phyloP scores from a whole-genome alignment of 2,888 invertebrate genomes.

The Thysanoteuthis rhombus region DNA sequence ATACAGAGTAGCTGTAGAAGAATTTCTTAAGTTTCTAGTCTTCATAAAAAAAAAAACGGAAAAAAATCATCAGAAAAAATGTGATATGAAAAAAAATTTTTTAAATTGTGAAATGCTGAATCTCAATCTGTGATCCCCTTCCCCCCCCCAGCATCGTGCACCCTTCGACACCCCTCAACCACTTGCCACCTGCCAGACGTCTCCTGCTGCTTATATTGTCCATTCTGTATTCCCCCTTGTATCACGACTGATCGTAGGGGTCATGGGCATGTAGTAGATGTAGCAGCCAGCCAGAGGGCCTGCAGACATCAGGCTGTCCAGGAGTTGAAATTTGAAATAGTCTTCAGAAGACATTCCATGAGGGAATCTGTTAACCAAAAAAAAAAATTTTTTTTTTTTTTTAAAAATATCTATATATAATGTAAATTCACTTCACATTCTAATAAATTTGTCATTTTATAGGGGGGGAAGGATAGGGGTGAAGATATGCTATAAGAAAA shows the following conservation, averaged over 20 bases:
- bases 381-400: not conserved
- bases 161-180: not conserved
- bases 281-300: not conserved
- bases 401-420: not conserved
- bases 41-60: not conserved
- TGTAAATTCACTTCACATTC: not conserved
- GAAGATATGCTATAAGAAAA: too few relatives aligned
- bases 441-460: not conserved
- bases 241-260: not conserved
- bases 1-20: not conserved
- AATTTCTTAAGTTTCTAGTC: not conserved
- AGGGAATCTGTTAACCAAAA: not conserved
- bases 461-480: not conserved
- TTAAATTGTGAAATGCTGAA: not conserved
- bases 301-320: not conserved
- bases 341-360: slow-evolving; percentile 24
- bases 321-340: slow-evolving; percentile 21
- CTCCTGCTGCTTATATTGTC: not conserved
- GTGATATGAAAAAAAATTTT: not conserved
- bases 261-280: not conserved
- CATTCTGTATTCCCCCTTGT: not conserved
- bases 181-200: not conserved
- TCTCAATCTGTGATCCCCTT: not conserved
- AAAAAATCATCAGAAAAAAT: not conserved
- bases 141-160: not conserved